These are phyloP conservation scores for Aphidius ervi DNA, from an alignment of 1,140 invertebrate species.

Conservation along the genomic window DNA sequence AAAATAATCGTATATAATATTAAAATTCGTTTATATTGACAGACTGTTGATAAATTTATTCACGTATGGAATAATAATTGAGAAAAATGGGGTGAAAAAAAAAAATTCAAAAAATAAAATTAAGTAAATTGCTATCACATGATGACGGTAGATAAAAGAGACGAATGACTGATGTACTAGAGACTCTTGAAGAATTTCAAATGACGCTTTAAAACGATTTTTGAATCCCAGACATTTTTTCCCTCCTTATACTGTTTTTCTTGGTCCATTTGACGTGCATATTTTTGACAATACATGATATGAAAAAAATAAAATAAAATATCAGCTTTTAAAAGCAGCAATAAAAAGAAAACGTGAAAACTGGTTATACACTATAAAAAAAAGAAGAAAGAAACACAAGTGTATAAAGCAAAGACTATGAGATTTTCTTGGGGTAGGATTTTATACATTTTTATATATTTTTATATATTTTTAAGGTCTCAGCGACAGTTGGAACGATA, in stretches of 20 bases:
- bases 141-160: constrained; percentile 20
- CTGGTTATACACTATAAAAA: constrained; percentile 8
- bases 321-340: constrained; percentile 52
- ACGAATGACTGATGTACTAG: constrained; percentile 36
- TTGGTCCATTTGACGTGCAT: constrained; percentile 4
- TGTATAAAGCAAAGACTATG: constrained; percentile 31
- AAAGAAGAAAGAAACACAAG: neutral
- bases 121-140: neutral
- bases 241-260: neutral
- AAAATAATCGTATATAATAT: too few species aligned
- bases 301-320: constrained; percentile 29
- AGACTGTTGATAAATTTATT: constrained; percentile 5
- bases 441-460: constrained; percentile 6
- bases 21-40: too few species aligned
- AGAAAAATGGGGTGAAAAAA: neutral
- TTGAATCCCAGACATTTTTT: constrained; percentile 31
- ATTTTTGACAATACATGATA: neutral
- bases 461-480: constrained; percentile 22
- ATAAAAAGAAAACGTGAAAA: constrained; percentile 50
- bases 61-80: neutral
- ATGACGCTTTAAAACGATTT: constrained; percentile 38
- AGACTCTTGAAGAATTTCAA: constrained; percentile 43
- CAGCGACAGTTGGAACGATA: constrained; percentile 48
- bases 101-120: neutral
- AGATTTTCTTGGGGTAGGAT: constrained; percentile 20